These are phyloP conservation scores for Amphilophus citrinellus DNA, from an alignment of 2,113 vertebrate genomes.

Conservation along the genomic window DNA sequence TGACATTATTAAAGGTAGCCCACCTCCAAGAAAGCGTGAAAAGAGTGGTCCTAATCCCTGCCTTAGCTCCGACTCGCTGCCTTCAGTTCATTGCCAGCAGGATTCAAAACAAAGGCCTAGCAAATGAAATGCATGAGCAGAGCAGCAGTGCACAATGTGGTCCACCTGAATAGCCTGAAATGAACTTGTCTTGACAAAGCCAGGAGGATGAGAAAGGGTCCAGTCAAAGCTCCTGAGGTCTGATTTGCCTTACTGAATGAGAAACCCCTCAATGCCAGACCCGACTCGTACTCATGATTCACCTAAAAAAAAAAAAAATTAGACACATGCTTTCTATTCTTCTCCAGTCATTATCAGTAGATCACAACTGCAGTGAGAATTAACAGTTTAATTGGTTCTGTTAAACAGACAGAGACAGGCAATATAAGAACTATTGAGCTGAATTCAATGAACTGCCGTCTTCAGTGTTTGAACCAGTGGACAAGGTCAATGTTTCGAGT, in stretches of 20 bases:
- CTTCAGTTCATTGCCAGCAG: constrained; percentile 67
- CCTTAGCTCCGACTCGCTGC: constrained; percentile 69
- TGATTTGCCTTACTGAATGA: constrained; percentile 69
- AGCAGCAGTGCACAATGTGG: constrained; percentile 59
- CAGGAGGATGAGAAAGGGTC: constrained; percentile 57
- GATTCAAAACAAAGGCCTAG: constrained; percentile 73
- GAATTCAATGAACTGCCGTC: constrained; percentile 47
- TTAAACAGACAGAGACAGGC: constrained; percentile 60
- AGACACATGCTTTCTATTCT: constrained; percentile 55
- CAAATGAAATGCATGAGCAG: constrained; percentile 76
- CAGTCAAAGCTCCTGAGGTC: constrained; percentile 60
- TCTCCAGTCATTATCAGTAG: constrained; percentile 62
- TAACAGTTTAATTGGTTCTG: constrained; percentile 70
- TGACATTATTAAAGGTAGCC: constrained; percentile 63
- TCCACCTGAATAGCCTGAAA: constrained; percentile 75
- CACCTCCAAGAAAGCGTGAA: constrained; percentile 64
- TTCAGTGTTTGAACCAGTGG: constrained; percentile 36
- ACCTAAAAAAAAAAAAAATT: constrained; percentile 30
- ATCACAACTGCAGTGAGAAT: constrained; percentile 59
- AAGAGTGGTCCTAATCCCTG: constrained; percentile 69
- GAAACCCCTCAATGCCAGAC: constrained; percentile 63
- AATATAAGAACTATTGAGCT: constrained; percentile 54
- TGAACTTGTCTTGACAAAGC: constrained; percentile 73
- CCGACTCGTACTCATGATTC: constrained; percentile 53
- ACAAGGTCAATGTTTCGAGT: constrained; percentile 59